phyloP scores from a whole-genome alignment of 2,113 vertebrate species.

The Pithys albifrons region DNA sequence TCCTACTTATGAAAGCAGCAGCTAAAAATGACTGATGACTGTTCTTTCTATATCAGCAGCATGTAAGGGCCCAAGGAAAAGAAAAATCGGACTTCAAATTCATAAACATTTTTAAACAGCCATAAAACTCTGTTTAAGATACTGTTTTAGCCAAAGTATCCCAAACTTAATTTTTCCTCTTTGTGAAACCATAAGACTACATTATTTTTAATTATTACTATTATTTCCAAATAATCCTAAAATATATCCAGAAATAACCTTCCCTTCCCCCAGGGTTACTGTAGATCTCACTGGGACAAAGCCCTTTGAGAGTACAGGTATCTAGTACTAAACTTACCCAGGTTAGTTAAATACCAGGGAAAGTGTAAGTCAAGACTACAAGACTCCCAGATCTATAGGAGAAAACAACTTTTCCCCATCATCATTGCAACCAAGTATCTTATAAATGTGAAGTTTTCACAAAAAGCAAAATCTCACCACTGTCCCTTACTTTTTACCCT shows the following conservation, averaged over 20 bases:
- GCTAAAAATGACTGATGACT: conserved; percentile 45
- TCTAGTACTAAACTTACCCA: neutral
- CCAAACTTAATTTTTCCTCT: neutral
- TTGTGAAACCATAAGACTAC: neutral
- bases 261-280: neutral
- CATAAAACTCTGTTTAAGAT: neutral
- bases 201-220: neutral
- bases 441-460: neutral
- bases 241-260: neutral
- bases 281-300: neutral
- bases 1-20: conserved; percentile 44
- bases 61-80: conserved; percentile 1
- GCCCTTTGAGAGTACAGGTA: neutral
- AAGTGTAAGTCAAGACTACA: neutral
- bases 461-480: neutral
- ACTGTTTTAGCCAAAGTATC: neutral
- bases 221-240: neutral
- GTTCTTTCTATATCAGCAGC: conserved; percentile 59
- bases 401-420: neutral
- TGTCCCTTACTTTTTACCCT: neutral
- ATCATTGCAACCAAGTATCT: neutral
- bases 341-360: neutral
- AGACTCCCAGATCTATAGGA: neutral
- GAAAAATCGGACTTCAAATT: conserved; percentile 8
- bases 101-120: neutral